Evolutionary conservation across 2,113 vertebrate species (phyloP), one percentile per base, ranked within the genome.

Genomic region (Heterocephalus glaber): DNA sequence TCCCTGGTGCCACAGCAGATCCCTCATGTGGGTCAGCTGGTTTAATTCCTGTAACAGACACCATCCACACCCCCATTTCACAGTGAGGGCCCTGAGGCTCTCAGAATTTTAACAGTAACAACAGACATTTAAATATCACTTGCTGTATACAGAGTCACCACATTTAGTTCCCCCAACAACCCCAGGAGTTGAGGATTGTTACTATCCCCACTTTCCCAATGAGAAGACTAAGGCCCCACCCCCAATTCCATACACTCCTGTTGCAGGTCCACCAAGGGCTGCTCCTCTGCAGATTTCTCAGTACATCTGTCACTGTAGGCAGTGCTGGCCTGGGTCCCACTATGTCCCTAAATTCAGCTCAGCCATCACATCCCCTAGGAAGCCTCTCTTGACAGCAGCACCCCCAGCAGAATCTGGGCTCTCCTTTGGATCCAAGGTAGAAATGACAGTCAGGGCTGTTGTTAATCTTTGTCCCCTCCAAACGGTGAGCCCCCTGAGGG

Each of bases 11-110:
- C 80, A 11, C 4, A 3, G 82, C 54, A 30, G 1, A 65, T 17
- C 41, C 41, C 66, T 82, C 12, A n/a, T 0, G 0, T 7, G 44
- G 30, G 17, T 17, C 5, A 1, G 28, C 52, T 47, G 4, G 11
- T n/a, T 74, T 52, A 56, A 22, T 56, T 12, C 54, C 44, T 33
- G 0, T 5, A 77, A 35, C 0, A 38, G 19, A 65, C 0, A 58
- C 56, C 19, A 16, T 9, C 20, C 5, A 66, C 11, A n/a, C 0
- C 17, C 20, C 35, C 94, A 44, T 68, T 41, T 70, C 72, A 14
- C 87, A 87, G 88, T 47, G 61, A 52, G 74, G 54, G 12, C 41
- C 44, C 28, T 7, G 49, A 60, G 58, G 90, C 49, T 63, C 63
- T 19, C 20, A 66, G 84, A 41, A 35, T 9, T 68, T 44, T n/a